Evolutionary conservation across 2,113 vertebrate genomes (phyloP).

Genomic region (Leptocoma aspasia): DNA sequence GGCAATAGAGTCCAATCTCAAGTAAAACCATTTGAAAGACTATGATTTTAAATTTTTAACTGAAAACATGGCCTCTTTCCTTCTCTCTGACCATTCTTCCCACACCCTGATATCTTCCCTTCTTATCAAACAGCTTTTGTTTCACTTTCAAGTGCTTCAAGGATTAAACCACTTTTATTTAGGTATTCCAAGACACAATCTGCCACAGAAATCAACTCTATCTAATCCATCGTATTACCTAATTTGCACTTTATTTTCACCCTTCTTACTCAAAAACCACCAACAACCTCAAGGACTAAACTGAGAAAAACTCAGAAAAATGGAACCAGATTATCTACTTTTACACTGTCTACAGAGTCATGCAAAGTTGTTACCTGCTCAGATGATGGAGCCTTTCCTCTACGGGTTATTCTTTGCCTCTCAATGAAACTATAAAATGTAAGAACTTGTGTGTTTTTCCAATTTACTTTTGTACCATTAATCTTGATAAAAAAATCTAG

Average conservation of each 20-base stretch:
- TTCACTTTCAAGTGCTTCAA: background rate
- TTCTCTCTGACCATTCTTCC: background rate
- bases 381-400: accelerated
- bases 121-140: background rate
- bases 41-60: background rate
- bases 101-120: background rate
- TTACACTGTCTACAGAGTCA: background rate
- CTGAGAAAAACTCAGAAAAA: background rate
- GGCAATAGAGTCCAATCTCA: background rate
- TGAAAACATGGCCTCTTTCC: background rate
- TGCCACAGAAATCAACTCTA: background rate
- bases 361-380: background rate
- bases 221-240: background rate
- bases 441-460: constrained; percentile 9
- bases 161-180: background rate
- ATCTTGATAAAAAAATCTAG: background rate
- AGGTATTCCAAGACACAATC: background rate
- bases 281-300: background rate
- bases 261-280: background rate
- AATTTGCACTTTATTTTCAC: background rate
- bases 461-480: background rate
- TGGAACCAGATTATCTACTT: background rate
- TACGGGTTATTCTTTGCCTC: background rate
- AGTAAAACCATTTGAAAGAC: background rate
- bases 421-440: background rate